Conservation (phyloP, 2,888 invertebrate species). For the Sarcophaga rosellei region DNA sequence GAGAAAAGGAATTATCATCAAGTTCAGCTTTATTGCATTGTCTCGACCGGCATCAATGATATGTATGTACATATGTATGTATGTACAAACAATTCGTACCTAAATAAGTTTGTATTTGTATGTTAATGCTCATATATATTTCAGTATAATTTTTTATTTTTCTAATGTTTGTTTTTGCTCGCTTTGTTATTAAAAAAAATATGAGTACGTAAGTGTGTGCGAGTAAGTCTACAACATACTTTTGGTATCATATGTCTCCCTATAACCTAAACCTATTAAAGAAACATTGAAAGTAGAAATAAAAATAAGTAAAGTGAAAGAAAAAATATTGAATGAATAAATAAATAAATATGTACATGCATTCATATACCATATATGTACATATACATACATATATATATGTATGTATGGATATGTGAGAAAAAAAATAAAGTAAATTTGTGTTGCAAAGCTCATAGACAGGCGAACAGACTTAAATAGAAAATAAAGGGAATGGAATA, state of each 20-base stretch:
- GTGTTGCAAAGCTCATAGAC: conserved; percentile 65
- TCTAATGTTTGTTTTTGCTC: conserved; percentile 3
- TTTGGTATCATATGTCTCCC: conserved; percentile 57
- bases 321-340: conserved; percentile 44
- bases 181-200: background rate
- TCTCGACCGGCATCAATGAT: conserved; percentile 63
- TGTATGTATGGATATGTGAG: conserved; percentile 14
- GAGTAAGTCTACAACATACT: conserved; percentile 55
- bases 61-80: background rate
- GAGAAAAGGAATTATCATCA: conserved; percentile 59
- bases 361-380: too few species aligned
- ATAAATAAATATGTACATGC: conserved; percentile 17
- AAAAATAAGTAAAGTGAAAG: conserved; percentile 61
- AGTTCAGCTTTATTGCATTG: conserved; percentile 71
- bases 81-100: background rate
- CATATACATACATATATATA: too few species aligned
- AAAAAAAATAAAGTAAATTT: conserved; percentile 44
- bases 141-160: conserved; percentile 18
- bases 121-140: background rate
- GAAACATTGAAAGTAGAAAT: conserved; percentile 61
- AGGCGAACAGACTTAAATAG: conserved; percentile 38
- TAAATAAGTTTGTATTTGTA: background rate
- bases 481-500: conserved; percentile 24
- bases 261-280: conserved; percentile 68
- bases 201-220: background rate